Conservation (phyloP, 2,888 invertebrate species). For the Sphaeridia pumilis region DNA sequence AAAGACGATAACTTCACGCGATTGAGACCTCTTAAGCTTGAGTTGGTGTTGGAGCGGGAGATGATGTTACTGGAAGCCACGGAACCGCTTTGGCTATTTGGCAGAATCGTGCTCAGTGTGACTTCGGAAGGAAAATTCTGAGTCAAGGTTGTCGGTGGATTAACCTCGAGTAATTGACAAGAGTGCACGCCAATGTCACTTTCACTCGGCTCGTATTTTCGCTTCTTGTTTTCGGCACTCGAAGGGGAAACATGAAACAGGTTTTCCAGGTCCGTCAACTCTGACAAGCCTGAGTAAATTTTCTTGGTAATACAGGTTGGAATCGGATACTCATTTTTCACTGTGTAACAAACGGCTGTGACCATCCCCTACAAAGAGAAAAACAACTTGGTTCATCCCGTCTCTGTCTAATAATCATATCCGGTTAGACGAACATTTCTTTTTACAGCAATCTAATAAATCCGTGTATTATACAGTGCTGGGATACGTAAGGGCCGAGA, state of each 20-base stretch:
- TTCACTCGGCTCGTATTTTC: slow-evolving; percentile 8
- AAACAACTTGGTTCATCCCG: too few relatives aligned
- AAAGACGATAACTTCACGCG: slow-evolving; percentile 7
- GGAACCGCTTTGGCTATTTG: slow-evolving; percentile 7
- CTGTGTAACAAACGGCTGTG: slow-evolving; percentile 20
- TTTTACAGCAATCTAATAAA: too few relatives aligned
- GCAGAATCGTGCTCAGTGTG: slow-evolving; percentile 10
- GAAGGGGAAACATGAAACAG: not conserved
- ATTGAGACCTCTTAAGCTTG: too few relatives aligned
- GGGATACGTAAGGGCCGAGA: too few relatives aligned
- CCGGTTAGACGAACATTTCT: too few relatives aligned
- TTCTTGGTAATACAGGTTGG: slow-evolving; percentile 10
- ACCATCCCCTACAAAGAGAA: slow-evolving; percentile 17
- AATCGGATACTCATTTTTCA: slow-evolving; percentile 24
- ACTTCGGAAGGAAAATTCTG: slow-evolving; percentile 9
- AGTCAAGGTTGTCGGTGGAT: not conserved
- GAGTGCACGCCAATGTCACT: not conserved
- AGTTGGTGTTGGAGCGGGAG: slow-evolving; percentile 5
- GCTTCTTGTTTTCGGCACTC: not conserved
- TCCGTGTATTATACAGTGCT: too few relatives aligned
- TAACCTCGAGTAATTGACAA: not conserved
- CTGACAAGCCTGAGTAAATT: slow-evolving; percentile 1
- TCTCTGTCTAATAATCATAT: too few relatives aligned
- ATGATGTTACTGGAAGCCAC: not conserved
- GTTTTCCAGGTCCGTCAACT: slow-evolving; percentile 15